A percentile compares a stretch with the other conserved stretches of the same genome.
These are phyloP conservation scores for Lates calcarifer DNA, from an alignment of 2,113 vertebrate genomes.

Conservation along the genomic window DNA sequence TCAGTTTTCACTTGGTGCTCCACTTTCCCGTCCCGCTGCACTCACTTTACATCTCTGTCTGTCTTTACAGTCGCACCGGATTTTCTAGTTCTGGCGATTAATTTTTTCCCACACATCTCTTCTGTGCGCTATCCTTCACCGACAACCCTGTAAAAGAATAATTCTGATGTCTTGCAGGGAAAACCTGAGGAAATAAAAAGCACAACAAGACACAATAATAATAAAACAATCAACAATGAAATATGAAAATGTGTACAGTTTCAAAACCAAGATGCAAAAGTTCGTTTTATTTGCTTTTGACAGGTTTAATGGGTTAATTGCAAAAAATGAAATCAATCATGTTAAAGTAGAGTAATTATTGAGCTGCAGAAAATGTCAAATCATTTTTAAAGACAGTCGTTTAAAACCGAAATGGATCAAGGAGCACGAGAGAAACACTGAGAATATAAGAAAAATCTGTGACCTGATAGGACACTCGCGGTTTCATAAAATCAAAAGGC, in stretches of 20 bases:
- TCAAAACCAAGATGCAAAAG: slow-evolving; percentile 45
- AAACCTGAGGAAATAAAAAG: background rate
- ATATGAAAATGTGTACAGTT: background rate
- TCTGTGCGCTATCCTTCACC: background rate
- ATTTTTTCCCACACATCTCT: background rate
- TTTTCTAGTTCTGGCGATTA: background rate
- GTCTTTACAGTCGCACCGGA: slow-evolving; percentile 3
- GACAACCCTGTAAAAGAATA: background rate
- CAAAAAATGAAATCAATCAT: slow-evolving; percentile 37
- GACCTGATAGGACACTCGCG: slow-evolving; percentile 30
- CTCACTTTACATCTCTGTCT: slow-evolving; percentile 25
- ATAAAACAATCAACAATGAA: background rate
- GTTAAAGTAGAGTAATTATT: slow-evolving; percentile 32
- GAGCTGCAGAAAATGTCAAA: slow-evolving; percentile 27
- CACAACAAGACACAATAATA: background rate
- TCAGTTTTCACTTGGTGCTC: slow-evolving; percentile 54
- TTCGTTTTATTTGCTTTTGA: slow-evolving; percentile 60
- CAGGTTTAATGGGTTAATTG: slow-evolving; percentile 56
- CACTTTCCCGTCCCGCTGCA: slow-evolving; percentile 40
- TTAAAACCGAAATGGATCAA: slow-evolving; percentile 37
- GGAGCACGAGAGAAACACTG: slow-evolving; percentile 14
- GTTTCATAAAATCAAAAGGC: slow-evolving; percentile 51
- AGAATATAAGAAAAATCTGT: slow-evolving; percentile 28
- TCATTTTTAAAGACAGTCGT: background rate
- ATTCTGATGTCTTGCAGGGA: background rate